Conservation (phyloP, 2,113 vertebrate genomes). For the Elephantulus edwardii region DNA sequence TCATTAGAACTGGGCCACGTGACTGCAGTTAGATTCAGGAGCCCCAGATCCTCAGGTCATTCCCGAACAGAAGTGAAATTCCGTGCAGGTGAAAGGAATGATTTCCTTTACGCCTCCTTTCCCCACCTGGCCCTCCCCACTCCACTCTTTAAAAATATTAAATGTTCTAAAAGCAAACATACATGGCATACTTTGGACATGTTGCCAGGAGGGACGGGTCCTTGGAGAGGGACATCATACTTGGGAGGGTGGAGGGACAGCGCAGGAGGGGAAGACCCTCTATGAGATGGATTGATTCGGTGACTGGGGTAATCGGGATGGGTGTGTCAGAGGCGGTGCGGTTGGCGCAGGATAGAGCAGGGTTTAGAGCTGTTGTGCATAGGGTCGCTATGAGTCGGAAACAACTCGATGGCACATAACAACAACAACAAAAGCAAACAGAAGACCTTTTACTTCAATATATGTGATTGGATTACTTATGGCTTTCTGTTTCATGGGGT, state of each 20-base stretch:
- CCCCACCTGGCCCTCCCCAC: not conserved
- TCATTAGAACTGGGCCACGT: conserved; percentile 65
- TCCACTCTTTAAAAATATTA: not conserved
- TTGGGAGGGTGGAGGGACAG: too few species aligned
- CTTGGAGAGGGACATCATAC: too few species aligned
- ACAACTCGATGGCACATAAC: too few species aligned
- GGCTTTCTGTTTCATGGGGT: not conserved
- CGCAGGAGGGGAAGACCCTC: too few species aligned
- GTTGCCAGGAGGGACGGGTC: too few species aligned
- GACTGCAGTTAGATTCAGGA: conserved; percentile 38
- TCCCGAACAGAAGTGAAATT: conserved; percentile 58
- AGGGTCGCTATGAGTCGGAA: too few species aligned
- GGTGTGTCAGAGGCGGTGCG: too few species aligned
- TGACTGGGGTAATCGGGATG: too few species aligned
- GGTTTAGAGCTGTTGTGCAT: too few species aligned
- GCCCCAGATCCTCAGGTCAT: conserved; percentile 43
- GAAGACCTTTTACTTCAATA: not conserved
- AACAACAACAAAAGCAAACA: conserved; percentile 20
- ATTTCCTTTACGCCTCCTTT: not conserved
- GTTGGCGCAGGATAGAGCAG: too few species aligned
- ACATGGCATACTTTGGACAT: too few species aligned
- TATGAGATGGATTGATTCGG: too few species aligned
- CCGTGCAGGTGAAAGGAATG: not conserved
- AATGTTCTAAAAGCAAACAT: conserved; percentile 26
- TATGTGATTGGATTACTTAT: not conserved